Base-by-base conservation (phyloP, 2,797 vertebrate genomes). In the Centroberyx gerrardi region DNA sequence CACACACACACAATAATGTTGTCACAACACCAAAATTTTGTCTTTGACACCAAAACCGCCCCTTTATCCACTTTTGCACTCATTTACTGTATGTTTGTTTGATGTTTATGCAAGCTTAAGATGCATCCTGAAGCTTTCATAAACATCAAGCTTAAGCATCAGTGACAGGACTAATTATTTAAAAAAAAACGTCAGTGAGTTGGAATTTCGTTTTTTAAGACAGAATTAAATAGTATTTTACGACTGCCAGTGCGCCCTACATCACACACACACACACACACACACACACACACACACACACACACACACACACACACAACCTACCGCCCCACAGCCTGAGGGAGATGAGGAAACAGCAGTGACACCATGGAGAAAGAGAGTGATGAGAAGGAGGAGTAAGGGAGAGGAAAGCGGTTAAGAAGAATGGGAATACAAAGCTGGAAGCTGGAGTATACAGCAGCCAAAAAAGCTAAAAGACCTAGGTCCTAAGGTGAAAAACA, bases 21-120 rank as follows among this genome's bases (percentile, higher is more conserved):
- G 75, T 78, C 79, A 67, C 85, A 78, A 68, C 46, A 40, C 59
- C 66, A 52, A 80, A 80, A 86, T 83, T 67, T 66, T 80, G 70
- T 36, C 68, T 67, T 73, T 68, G 69, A 74, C 66, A 72, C 46
- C 70, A 53, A 62, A 36, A 49, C 42, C 67, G 49, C 44, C 49
- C 22, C 56, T 31, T 54, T 31, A 13, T 7, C 53, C 58, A 22
- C 18, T 40, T 60, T 46, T 12, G 44, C 68, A 44, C 70, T 31
- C 60, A 70, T 83, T 75, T 70, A 74, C 46, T 18, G 53, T 13
- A 22, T 27, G 51, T 33, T 33, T 33, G 46, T 75, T 62, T 76
- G 68, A 73, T 69, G 59, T 66, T 5, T 9, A 64, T 46, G 48
- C 15, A 17, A 52, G 46, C 52, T 69, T 60, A 40, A 74, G 73